A percentile compares a stretch with the other conserved stretches of the same genome.
These are phyloP conservation scores for Scarus forsteni DNA, from an alignment of 2,797 vertebrate genomes.

Conservation along the genomic window DNA sequence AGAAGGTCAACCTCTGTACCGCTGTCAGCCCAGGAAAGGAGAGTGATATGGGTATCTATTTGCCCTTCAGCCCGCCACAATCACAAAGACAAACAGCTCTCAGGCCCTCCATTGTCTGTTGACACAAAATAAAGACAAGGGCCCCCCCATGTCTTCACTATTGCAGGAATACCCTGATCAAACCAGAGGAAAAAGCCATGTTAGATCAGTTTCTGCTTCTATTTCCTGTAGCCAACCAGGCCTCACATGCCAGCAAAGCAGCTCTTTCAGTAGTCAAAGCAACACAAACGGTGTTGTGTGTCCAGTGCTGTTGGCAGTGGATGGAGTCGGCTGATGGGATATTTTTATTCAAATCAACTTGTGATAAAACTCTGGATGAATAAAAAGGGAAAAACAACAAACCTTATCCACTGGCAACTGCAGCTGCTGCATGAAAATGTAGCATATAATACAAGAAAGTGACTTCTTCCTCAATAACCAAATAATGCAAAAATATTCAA, in stretches of 20 bases:
- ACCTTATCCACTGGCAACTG: constrained; percentile 7
- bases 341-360: constrained; percentile 45
- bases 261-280: constrained; percentile 5
- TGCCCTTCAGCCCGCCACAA: constrained; percentile 19
- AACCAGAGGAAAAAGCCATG: neutral
- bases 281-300: constrained; percentile 20
- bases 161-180: neutral
- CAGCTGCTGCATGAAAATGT: neutral
- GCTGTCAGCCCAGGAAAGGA: constrained; percentile 18
- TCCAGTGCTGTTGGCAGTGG: constrained; percentile 20
- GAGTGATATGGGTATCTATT: constrained; percentile 4
- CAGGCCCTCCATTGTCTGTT: constrained; percentile 14
- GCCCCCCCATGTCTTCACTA: neutral
- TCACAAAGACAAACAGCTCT: constrained; percentile 24
- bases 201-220: neutral
- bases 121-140: constrained; percentile 13
- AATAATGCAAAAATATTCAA: too few species aligned
- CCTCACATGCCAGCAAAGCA: constrained; percentile 25
- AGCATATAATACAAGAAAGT: neutral
- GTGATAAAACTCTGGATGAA: constrained; percentile 25
- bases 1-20: constrained; percentile 34
- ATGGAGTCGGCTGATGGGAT: constrained; percentile 15
- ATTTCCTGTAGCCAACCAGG: neutral
- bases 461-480: neutral
- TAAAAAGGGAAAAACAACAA: constrained; percentile 19